These are phyloP conservation scores for Elmis aenea DNA, from an alignment of 2,888 invertebrate species.

Conservation along the genomic window DNA sequence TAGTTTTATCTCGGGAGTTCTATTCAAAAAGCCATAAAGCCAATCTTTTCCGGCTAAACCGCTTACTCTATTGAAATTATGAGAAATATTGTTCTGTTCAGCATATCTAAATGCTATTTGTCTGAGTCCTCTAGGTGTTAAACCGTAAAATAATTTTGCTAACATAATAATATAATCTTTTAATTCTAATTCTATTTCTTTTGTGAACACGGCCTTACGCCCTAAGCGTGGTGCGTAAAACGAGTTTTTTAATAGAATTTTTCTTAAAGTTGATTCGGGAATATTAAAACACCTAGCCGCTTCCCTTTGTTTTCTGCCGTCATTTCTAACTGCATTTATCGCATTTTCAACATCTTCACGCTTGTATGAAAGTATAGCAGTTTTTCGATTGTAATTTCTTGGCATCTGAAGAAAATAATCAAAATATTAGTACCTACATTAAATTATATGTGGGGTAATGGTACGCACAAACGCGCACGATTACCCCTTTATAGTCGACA, in stretches of 20 bases:
- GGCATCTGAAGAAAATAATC: no score
- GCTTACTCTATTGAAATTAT: slow-evolving; percentile 26
- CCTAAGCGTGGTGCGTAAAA: slow-evolving; percentile 16
- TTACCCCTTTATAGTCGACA: no score
- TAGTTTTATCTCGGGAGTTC: slow-evolving; percentile 19
- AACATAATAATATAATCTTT: slow-evolving; percentile 11
- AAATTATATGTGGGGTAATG: no score
- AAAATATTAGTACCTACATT: no score
- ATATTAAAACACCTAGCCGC: slow-evolving; percentile 10
- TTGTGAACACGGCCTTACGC: slow-evolving; percentile 20
- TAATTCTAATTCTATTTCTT: slow-evolving; percentile 24
- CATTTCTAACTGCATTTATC: slow-evolving; percentile 4
- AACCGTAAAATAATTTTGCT: slow-evolving; percentile 17
- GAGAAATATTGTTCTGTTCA: slow-evolving; percentile 21
- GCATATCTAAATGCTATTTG: slow-evolving; percentile 17
- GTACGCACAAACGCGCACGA: no score
- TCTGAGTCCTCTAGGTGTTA: slow-evolving; percentile 14
- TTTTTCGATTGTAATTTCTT: no score
- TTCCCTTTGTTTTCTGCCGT: slow-evolving; percentile 8
- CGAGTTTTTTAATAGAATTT: slow-evolving; percentile 3
- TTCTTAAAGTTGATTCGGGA: slow-evolving; percentile 11
- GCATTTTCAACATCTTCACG: slow-evolving; percentile 6
- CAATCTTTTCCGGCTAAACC: slow-evolving; percentile 30
- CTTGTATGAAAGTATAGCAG: no score
- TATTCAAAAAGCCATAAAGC: slow-evolving; percentile 28